Evolutionary conservation across 1,140 invertebrate species (phyloP), one percentile per base, ranked within the genome.

Genomic region (Achroia grisella): DNA sequence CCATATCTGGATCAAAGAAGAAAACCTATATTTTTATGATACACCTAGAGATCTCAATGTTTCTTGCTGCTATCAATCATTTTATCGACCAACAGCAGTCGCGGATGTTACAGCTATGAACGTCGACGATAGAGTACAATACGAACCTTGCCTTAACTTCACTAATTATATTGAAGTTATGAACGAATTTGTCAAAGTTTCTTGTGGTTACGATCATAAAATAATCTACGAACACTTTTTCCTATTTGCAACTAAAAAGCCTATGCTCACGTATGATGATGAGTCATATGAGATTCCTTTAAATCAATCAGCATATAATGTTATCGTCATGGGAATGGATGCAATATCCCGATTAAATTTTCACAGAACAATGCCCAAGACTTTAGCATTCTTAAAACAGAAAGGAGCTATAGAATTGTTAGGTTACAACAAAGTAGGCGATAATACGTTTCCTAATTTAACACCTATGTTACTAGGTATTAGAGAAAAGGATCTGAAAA

Each of bases 261-360:
- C 61, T 6, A 44, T 62, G 13, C 15, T 48, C 31, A 45, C 52
- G 6, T 47, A 47, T 31, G 58, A 49, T 11, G 62, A 62, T 17
- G 59, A 64, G 11, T 34, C 39, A 15, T 34, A 35, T 8, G 52
- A 65, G 29, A 54, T 28, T 13, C 42, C 33, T 28, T 45, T 31
- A 28, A 46, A 57, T 36, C 49, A 70, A 39, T 50, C 69, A 29
- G 57, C 60, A 34, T 72, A 89, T 8, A 93, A 90, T 54, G 87
- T 98, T 0, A 85, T 97, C 13, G 86, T 97, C 8, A 71, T 97
- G n/a, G 96, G 96, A 0, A 87, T 97, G 10, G 95, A 97, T 70
- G 92, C 94, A 0, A 89, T 97, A 1, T 97, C 95, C 0, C 88
- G 94, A 35, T 85, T 96, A 37, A 96, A 97, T 80, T 92, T 96